phyloP scores from a whole-genome alignment of 92 coral and sea anemone species.

The Zoanthus sansibaricus region DNA sequence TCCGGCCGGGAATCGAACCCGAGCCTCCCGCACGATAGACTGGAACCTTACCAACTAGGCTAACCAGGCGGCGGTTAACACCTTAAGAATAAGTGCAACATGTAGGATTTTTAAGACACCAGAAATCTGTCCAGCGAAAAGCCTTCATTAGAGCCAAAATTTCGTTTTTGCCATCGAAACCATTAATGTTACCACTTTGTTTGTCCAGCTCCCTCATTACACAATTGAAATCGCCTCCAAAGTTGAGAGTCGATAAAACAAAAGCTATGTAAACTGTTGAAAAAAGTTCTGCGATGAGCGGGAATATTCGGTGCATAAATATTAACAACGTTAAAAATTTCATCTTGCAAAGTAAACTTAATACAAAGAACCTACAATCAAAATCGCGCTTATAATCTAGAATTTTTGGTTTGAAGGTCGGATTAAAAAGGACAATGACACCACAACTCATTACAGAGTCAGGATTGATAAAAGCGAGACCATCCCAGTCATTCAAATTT shows the following conservation, averaged over 20 bases:
- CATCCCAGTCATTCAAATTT: neutral
- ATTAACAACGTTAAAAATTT: neutral
- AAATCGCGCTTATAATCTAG: neutral
- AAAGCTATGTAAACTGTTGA: neutral
- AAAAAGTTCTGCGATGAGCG: neutral
- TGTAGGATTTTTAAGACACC: neutral
- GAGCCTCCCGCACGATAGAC: too few relatives aligned
- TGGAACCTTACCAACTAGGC: too few relatives aligned
- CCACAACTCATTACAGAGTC: neutral
- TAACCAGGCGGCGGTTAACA: too few relatives aligned
- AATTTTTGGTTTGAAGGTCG: neutral
- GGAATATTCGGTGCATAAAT: conserved; percentile 21
- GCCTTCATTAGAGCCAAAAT: neutral
- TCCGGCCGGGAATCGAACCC: too few relatives aligned
- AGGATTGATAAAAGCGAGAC: neutral
- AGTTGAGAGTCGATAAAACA: neutral
- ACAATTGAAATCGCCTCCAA: conserved; percentile 11
- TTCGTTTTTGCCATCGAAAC: neutral
- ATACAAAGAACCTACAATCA: neutral
- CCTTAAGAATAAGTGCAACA: neutral
- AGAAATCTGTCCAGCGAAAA: neutral
- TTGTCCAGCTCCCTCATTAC: neutral
- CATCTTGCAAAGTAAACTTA: neutral
- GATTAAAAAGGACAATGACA: neutral
- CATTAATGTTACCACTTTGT: neutral